A percentile compares a stretch with the other conserved stretches of the same genome.
Conservation (phyloP, 2,888 invertebrate genomes). For the Tetragonisca angustula region DNA sequence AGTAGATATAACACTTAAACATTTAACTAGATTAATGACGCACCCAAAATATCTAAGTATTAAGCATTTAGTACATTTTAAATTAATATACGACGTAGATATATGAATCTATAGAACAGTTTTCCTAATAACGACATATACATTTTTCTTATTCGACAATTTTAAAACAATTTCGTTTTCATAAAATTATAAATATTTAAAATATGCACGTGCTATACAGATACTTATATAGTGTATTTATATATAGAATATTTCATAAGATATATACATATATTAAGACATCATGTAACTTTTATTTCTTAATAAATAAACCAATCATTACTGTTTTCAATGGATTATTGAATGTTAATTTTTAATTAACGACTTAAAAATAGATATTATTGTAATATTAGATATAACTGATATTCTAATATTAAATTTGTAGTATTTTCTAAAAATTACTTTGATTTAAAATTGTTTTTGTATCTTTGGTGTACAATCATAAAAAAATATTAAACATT, state of each 20-base stretch:
- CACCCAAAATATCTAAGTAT: conserved; percentile 59
- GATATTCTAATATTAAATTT: too few relatives aligned
- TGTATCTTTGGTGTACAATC: conserved; percentile 11
- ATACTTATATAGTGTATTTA: conserved; percentile 47
- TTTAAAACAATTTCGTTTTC: conserved; percentile 46
- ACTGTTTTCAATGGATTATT: conserved; percentile 21
- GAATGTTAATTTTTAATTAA: conserved; percentile 19
- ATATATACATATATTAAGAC: conserved; percentile 17
- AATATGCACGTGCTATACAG: conserved; percentile 51
- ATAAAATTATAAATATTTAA: conserved; percentile 51
- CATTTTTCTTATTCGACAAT: conserved; percentile 11
- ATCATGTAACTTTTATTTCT: background rate
- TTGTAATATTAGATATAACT: too few relatives aligned
- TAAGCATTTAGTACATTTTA: conserved; percentile 49
- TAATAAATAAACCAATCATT: conserved; percentile 16
- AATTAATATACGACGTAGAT: conserved; percentile 38
- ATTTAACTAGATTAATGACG: conserved; percentile 55
- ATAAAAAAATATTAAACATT: conserved; percentile 3
- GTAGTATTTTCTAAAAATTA: conserved; percentile 1
- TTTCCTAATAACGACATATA: conserved; percentile 44
- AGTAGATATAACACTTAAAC: conserved; percentile 53
- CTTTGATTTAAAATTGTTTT: background rate
- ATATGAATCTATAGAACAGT: conserved; percentile 41
- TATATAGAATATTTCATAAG: conserved; percentile 33
- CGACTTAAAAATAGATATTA: background rate